A percentile compares a stretch with the other conserved stretches of the same genome.
Evolutionary conservation across 2,888 invertebrate species (phyloP).

Genomic region (Tenthredo livida): DNA sequence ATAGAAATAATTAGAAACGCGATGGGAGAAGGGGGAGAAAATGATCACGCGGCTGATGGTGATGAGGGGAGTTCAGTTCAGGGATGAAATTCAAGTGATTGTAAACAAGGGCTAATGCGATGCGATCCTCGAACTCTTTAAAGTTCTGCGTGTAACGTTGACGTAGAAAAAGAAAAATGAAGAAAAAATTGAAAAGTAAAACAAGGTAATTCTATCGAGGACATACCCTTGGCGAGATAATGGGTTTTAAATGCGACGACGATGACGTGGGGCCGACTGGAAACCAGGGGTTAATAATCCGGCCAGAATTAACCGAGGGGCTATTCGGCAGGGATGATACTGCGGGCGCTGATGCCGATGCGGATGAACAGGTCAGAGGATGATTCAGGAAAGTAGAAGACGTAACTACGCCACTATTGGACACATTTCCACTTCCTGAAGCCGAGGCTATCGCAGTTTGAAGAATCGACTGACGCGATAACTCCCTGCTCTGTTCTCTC

Average conservation of each 20-base stretch:
- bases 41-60: background rate
- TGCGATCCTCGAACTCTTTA: background rate
- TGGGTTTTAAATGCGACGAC: constrained; percentile 69
- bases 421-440: constrained; percentile 52
- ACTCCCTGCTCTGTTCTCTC: constrained; percentile 78
- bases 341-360: constrained; percentile 54
- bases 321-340: constrained; percentile 64
- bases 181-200: background rate
- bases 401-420: constrained; percentile 51
- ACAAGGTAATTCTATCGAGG: constrained; percentile 36
- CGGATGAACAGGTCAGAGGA: constrained; percentile 59
- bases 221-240: constrained; percentile 70
- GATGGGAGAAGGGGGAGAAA: background rate
- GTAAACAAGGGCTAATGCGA: constrained; percentile 16
- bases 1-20: background rate
- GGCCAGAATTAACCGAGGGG: constrained; percentile 63
- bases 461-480: constrained; percentile 73
- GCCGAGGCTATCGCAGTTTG: constrained; percentile 68
- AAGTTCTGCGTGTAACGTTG: background rate
- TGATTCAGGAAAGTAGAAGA: constrained; percentile 61
- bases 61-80: background rate
- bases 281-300: constrained; percentile 72
- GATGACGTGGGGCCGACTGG: constrained; percentile 67
- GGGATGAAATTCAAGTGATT: constrained; percentile 32
- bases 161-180: background rate